Evolutionary conservation across 2,888 invertebrate genomes (phyloP).

Genomic region (Pteria penguin): DNA sequence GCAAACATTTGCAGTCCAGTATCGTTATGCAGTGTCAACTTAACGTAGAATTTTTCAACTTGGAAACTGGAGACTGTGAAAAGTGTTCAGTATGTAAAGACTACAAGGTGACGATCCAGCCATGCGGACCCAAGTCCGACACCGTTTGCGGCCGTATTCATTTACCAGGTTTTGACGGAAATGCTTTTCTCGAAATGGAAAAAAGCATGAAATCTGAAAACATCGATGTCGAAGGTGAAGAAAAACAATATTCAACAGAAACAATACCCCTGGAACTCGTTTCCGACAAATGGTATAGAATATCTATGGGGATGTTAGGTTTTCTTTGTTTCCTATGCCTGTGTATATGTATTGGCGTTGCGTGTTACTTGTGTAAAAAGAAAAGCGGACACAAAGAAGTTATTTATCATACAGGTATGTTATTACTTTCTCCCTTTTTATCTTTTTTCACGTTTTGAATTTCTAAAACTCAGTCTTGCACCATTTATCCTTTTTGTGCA

Average conservation of each 20-base stretch:
- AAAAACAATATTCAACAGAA: neutral
- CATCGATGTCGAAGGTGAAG: neutral
- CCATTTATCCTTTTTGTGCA: no score
- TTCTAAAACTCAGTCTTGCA: no score
- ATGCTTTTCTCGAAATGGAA: neutral
- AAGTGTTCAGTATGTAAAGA: neutral
- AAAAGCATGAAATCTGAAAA: neutral
- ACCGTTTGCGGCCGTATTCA: neutral
- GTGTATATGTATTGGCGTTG: no score
- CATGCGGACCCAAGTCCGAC: neutral
- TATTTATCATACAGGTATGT: no score
- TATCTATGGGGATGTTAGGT: neutral
- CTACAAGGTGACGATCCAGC: neutral
- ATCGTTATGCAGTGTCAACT: neutral
- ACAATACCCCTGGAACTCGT: neutral
- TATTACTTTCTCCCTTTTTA: no score
- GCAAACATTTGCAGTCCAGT: neutral
- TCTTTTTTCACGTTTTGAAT: no score
- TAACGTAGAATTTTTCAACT: neutral
- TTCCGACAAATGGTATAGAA: neutral
- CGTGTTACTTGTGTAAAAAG: no score
- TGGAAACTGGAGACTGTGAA: neutral
- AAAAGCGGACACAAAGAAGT: no score
- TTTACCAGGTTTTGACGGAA: neutral
- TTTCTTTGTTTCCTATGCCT: neutral